Evolutionary conservation across 2,113 vertebrate species (phyloP).

Genomic region (Sylvietta virens): DNA sequence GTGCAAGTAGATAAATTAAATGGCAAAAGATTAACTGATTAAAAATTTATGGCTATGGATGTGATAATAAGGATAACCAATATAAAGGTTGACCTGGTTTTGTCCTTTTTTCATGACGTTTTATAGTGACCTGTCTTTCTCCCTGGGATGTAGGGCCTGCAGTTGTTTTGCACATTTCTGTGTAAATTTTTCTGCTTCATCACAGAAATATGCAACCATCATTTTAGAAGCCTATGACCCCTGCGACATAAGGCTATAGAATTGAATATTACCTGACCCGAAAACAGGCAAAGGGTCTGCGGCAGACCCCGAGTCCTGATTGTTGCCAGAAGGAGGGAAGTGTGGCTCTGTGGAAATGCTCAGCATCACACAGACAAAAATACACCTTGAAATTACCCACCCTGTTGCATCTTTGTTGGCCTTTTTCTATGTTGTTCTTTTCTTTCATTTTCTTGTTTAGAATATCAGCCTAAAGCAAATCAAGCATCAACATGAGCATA

Average conservation of each 20-base stretch:
- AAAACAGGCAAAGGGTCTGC: not conserved
- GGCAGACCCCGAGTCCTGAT: not conserved
- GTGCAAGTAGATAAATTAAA: not conserved
- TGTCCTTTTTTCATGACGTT: not conserved
- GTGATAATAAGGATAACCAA: not conserved
- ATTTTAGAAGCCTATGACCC: not conserved
- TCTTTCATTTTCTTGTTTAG: not conserved
- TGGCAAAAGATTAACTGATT: not conserved
- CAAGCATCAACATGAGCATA: not conserved
- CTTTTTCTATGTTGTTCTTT: not conserved
- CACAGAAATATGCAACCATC: not conserved
- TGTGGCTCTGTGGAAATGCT: not conserved
- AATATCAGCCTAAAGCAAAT: not conserved
- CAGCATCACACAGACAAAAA: not conserved
- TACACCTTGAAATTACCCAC: not conserved
- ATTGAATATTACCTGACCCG: not conserved
- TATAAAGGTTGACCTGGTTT: not conserved
- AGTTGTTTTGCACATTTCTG: not conserved
- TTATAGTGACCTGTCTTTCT: not conserved
- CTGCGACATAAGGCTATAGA: not conserved
- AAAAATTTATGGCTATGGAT: not conserved
- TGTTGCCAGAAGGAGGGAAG: not conserved
- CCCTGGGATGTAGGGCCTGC: not conserved
- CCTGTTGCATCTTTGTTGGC: not conserved
- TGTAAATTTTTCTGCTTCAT: not conserved